Conservation (phyloP, 2,797 vertebrate genomes). For the Neostethus bicornis region DNA sequence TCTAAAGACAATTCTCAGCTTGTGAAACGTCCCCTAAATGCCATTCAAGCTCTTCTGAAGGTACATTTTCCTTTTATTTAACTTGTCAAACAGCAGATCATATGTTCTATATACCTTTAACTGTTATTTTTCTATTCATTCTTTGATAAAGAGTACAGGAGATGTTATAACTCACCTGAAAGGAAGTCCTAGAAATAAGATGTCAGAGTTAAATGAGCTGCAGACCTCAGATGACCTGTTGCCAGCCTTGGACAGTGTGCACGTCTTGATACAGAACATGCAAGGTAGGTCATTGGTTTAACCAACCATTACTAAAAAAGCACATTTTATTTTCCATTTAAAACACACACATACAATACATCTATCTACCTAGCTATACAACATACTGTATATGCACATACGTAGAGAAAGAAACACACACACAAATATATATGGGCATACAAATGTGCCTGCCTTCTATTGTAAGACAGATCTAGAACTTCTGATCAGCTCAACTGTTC, state of each 20-base stretch:
- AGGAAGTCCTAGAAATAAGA: constrained; percentile 75
- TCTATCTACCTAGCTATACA: no score
- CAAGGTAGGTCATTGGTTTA: constrained; percentile 65
- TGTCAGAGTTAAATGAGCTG: constrained; percentile 52
- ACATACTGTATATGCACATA: no score
- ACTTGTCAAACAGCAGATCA: background rate
- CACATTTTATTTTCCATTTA: no score
- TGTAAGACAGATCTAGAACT: no score
- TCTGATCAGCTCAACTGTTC: no score
- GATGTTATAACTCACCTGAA: constrained; percentile 45
- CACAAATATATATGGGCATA: no score
- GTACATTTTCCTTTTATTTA: constrained; percentile 44
- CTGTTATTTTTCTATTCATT: constrained; percentile 1
- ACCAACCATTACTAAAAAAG: background rate
- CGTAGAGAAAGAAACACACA: no score
- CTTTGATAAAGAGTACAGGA: constrained; percentile 55
- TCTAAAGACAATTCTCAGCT: constrained; percentile 17
- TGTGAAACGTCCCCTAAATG: constrained; percentile 30
- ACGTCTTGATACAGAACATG: constrained; percentile 73
- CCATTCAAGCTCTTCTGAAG: constrained; percentile 70
- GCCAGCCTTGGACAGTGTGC: constrained; percentile 70
- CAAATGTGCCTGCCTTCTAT: background rate
- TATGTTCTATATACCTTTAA: background rate
- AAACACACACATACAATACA: background rate
- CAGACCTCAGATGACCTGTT: constrained; percentile 70